These are phyloP conservation scores for Pluvialis apricaria DNA, from an alignment of 2,113 vertebrate genomes.

Conservation along the genomic window DNA sequence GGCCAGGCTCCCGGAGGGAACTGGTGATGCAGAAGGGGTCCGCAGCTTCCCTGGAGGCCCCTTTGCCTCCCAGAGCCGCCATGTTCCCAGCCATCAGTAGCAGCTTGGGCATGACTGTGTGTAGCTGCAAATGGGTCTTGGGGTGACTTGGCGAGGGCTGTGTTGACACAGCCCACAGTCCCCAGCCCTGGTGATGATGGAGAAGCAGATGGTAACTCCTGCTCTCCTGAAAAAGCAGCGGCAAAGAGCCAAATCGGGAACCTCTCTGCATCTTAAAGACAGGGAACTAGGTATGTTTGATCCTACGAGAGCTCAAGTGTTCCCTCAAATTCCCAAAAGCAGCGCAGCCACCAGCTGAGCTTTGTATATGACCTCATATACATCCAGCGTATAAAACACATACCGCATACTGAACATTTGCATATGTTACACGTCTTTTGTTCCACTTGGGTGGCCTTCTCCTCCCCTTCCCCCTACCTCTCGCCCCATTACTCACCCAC, in stretches of 20 bases:
- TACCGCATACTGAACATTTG: constrained; percentile 17
- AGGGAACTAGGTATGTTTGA: not conserved
- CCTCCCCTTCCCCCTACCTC: not conserved
- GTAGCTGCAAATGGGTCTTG: not conserved
- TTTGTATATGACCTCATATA: constrained; percentile 27
- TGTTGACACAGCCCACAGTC: not conserved
- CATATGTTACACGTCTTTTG: constrained; percentile 27
- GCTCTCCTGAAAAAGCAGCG: not conserved
- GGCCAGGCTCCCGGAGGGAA: not conserved
- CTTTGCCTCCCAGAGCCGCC: not conserved
- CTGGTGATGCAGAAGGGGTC: not conserved
- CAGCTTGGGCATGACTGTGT: rapidly evolving
- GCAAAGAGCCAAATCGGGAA: not conserved
- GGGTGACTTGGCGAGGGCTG: not conserved
- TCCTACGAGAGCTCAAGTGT: not conserved
- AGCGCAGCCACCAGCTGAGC: not conserved
- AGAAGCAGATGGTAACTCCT: not conserved
- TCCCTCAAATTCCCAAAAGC: constrained; percentile 3
- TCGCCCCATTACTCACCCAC: not conserved
- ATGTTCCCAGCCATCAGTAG: rapidly evolving
- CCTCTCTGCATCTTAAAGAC: not conserved
- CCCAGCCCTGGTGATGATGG: not conserved
- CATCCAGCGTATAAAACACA: not conserved
- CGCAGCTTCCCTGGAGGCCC: not conserved
- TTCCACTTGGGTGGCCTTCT: constrained; percentile 25